Evolutionary conservation across 2,888 invertebrate genomes (phyloP), one percentile per base, ranked within the genome.

Genomic region (Dynastes maya): DNA sequence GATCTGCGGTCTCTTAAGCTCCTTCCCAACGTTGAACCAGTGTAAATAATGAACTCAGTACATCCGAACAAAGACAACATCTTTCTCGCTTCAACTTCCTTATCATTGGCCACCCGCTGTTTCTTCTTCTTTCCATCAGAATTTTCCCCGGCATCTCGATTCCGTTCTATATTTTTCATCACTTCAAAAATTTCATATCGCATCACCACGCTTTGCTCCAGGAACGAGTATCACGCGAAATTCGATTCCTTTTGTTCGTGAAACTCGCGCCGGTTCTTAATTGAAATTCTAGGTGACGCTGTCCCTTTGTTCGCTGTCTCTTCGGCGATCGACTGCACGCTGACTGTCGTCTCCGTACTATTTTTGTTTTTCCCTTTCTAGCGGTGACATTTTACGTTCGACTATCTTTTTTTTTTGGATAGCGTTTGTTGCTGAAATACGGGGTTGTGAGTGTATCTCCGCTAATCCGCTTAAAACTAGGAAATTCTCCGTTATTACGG

Each of bases 271-370:
- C 64, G 37, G n/a, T 49, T 37, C 71, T 71, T 71, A 71, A 71
- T 71, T 71, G 71, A 71, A 55, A 71, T 71, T 71, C 71, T 71
- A 71, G 71, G 32, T 71, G 71, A 16, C 68, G 68, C 13, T 55
- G 71, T 55, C 55, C 53, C 37, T 71, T 71, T 71, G 71, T 71
- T 53, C 55, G 55, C 9, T 11, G 53, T 16, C 55, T 53, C 37
- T 55, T 16, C 71, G 27, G 11, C 45, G 45, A 45, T 45, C 45
- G 63, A 63, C 9, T 45, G 45, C 11, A 11, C 63, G 32, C 29
- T 29, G 27, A 61, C 13, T 22, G 58, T 58, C 16, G 13, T 63
- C 63, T 63, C 29, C 11, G 13, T 32, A 45, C 8, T 11, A 45
- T 11, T 45, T 45, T 11, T 11, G 45, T 45, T 45, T 45, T 45